Evolutionary conservation across 2,797 vertebrate species (phyloP), one percentile per base, ranked within the genome.

Genomic region (Anabacerthia variegaticeps): DNA sequence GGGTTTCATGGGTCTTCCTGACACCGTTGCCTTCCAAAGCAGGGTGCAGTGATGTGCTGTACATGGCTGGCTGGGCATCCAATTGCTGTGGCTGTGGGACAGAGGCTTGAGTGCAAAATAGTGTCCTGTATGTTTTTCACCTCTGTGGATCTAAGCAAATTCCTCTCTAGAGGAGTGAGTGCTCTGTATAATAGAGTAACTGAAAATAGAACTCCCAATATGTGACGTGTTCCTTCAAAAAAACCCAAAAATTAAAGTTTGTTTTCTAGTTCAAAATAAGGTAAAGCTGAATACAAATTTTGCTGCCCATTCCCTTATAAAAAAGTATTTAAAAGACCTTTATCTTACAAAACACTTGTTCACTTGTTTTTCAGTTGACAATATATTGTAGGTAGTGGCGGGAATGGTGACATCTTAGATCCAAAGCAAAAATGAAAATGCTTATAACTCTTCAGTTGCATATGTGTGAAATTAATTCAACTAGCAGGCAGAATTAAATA

Each of bases 21-120:
- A n/a, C 37, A 10, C 2, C 0, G 0, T 17, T 74, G 36, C 52
- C 43, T 82, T 84, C 51, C 1, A 2, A 19, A 37, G 19, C 5
- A 14, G 20, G 28, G 10, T 67, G 52, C 7, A 4, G 10, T 51
- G 49, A 4, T 12, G 16, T 51, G 34, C 54, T 69, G 14, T 36
- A 22, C 34, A 32, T 56, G 44, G 22, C 34, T 80, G 37, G 39
- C 20, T 30, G 62, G 51, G 20, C 13, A 21, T 59, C 30, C 0
- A 1, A 2, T 14, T 49, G 32, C 36, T 4, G 24, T 26, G 30
- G 2, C 12, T 77, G 44, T 2, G 17, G 71, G 71, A 67, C 9
- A 18, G 37, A 36, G 34, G 18, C 49, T 74, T 62, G 46, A 59
- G 41, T 49, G 72, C 68, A 85, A 44, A 32, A 28, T 9, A 23